Percentiles rank a stretch among this genome's conserved stretches.
Evolutionary conservation across 1,140 invertebrate genomes (phyloP).

Genomic region (Drosophila ercepeae): DNA sequence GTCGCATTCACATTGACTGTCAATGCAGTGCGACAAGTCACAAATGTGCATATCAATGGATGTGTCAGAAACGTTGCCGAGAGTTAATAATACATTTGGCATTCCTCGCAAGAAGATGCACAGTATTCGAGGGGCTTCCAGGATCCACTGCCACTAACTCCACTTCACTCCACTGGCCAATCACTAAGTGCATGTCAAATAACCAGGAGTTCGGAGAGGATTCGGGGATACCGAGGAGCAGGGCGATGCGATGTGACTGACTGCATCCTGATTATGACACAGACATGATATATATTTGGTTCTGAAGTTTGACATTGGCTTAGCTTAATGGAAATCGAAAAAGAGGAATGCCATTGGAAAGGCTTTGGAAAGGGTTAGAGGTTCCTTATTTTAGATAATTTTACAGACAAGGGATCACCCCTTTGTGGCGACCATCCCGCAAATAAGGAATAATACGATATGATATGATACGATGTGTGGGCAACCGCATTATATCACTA

Average conservation of each 20-base stretch:
- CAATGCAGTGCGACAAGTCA: slow-evolving; percentile 62
- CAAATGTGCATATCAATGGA: slow-evolving; percentile 69
- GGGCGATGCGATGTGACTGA: slow-evolving; percentile 27
- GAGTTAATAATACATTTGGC: slow-evolving; percentile 61
- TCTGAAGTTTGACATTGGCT: slow-evolving; percentile 32
- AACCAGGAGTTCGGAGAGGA: slow-evolving; percentile 9
- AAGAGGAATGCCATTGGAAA: no score
- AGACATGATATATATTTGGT: slow-evolving; percentile 37
- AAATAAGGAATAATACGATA: slow-evolving; percentile 28
- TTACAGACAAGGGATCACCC: neutral
- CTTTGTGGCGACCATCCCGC: slow-evolving; percentile 9
- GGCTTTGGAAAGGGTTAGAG: neutral
- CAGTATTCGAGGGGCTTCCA: slow-evolving; percentile 3
- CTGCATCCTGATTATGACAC: slow-evolving; percentile 52
- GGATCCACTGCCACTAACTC: slow-evolving; percentile 42
- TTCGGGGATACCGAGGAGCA: slow-evolving; percentile 1
- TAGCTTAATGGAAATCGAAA: slow-evolving; percentile 1
- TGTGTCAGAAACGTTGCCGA: slow-evolving; percentile 63
- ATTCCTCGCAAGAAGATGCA: slow-evolving; percentile 23
- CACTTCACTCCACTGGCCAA: slow-evolving; percentile 31
- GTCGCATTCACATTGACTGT: slow-evolving; percentile 44
- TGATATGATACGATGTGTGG: slow-evolving; percentile 3
- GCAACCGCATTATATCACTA: slow-evolving; percentile 28
- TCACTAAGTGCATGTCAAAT: slow-evolving; percentile 53
- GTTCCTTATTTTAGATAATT: neutral